phyloP scores from a whole-genome alignment of 2,797 vertebrate species.

The Phrynocephalus vlangalii region DNA sequence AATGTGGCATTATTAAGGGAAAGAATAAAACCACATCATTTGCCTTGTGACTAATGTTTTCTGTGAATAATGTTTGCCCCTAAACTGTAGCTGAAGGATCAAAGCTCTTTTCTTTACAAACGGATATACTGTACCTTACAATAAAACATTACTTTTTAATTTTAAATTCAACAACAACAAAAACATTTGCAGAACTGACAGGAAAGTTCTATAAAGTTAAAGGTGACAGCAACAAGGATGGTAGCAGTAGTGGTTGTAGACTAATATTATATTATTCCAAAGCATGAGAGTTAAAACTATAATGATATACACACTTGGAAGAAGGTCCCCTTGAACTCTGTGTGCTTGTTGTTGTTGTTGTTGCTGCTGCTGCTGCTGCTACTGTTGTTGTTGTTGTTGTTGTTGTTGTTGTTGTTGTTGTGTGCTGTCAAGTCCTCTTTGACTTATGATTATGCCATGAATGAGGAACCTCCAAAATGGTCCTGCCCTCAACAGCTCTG shows the following conservation, averaged over 20 bases:
- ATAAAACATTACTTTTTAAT: neutral
- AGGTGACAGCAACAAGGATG: no score
- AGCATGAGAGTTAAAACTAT: no score
- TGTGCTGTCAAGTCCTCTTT: no score
- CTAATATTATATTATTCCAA: no score
- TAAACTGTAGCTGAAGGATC: neutral
- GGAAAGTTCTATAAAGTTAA: neutral
- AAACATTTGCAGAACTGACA: neutral
- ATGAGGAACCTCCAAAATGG: no score
- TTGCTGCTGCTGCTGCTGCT: neutral
- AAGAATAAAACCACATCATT: constrained; percentile 37
- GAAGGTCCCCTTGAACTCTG: no score
- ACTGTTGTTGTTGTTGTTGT: neutral
- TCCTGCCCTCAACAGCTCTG: no score
- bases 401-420: neutral
- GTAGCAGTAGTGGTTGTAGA: no score
- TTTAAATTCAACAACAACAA: neutral
- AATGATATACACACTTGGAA: no score
- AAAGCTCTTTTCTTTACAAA: neutral
- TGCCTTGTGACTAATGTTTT: constrained; percentile 36
- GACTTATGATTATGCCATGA: no score
- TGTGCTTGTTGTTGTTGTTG: no score
- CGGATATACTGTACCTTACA: neutral
- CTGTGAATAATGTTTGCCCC: constrained; percentile 24
- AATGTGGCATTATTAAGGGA: constrained; percentile 32